Conservation (phyloP, 2,888 invertebrate genomes). For the Caenorhabditis afra region DNA sequence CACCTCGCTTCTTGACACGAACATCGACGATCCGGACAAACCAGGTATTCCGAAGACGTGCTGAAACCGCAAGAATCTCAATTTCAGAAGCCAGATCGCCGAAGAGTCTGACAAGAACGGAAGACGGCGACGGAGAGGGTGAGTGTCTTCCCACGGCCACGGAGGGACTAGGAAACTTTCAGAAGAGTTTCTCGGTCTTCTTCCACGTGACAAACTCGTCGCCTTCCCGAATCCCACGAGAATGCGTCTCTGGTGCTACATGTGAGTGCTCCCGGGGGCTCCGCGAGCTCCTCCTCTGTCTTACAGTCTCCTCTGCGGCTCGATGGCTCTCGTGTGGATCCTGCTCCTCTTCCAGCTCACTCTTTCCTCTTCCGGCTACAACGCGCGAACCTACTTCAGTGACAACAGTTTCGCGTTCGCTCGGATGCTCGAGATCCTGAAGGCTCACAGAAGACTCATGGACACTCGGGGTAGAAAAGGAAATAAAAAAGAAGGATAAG, state of each 20-base stretch:
- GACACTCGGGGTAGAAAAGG: conserved; percentile 8
- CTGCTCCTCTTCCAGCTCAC: conserved; percentile 29
- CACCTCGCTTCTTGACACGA: conserved; percentile 31
- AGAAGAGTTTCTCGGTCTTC: conserved; percentile 38
- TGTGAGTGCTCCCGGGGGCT: conserved; percentile 1
- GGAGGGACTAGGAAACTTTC: neutral
- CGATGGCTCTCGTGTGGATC: conserved; percentile 13
- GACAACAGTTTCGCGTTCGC: conserved; percentile 28
- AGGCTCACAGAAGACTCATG: conserved; percentile 26
- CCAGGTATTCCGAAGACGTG: too few relatives aligned
- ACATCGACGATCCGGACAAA: conserved; percentile 24
- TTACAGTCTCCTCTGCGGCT: conserved; percentile 21
- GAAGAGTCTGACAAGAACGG: conserved; percentile 12
- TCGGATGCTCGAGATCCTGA: conserved; percentile 39
- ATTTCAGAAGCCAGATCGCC: conserved; percentile 1
- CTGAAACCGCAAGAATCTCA: too few relatives aligned
- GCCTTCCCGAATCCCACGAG: conserved; percentile 15
- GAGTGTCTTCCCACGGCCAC: neutral
- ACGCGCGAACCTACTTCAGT: conserved; percentile 20
- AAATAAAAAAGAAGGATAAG: neutral
- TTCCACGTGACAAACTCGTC: conserved; percentile 32
- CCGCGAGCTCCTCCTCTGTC: too few relatives aligned
- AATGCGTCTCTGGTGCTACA: conserved; percentile 14
- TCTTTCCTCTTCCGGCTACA: conserved; percentile 26
- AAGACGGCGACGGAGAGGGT: conserved; percentile 25